Evolutionary conservation across 2,113 vertebrate species (phyloP), one percentile per base, ranked within the genome.

Genomic region (Alligator mississippiensis): DNA sequence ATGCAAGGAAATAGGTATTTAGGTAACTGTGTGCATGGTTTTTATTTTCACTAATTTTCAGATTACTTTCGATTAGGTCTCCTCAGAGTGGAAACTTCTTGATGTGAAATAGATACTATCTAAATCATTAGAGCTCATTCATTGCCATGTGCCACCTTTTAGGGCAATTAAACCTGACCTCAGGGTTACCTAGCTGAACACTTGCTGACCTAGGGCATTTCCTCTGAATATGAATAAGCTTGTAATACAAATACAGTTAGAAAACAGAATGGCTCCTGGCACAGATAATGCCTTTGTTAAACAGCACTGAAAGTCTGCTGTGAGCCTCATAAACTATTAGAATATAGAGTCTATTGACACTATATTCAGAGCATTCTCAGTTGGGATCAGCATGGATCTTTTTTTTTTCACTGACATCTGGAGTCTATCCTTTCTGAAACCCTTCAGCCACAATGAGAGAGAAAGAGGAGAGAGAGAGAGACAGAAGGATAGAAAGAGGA

Each of bases 91-190:
- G 97, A 98, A 98, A 97, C 97, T 97, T 98, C 97, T 97, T 98
- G 98, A 98, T 98, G 98, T 99, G 99, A 99, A 99, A 99, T 98
- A 98, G 99, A 99, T 99, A 98, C 98, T 98, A 98, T 98, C 98
- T 99, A 99, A 99, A 99, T 98, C 99, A 99, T 99, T 99, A 99
- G 97, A 96, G 96, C 97, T 98, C 96, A 98, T 98, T 98, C 97
- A 97, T 94, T 96, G 98, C 98, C 98, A 98, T 99, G 98, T 99
- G 99, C 98, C 97, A 98, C 98, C 98, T 98, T 97, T 98, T 97
- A 97, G 98, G 98, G 98, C 98, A 98, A 99, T 98, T 99, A 98
- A 96, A 97, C 96, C 96, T 78, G 98, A 99, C 98, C 98, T 95
- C 5, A 59, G 87, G 99, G 99, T 99, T 98, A 99, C 94, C 85